A percentile compares a stretch with the other conserved stretches of the same genome.
Conservation (phyloP, 2,797 vertebrate species). For the Parambassis ranga region DNA sequence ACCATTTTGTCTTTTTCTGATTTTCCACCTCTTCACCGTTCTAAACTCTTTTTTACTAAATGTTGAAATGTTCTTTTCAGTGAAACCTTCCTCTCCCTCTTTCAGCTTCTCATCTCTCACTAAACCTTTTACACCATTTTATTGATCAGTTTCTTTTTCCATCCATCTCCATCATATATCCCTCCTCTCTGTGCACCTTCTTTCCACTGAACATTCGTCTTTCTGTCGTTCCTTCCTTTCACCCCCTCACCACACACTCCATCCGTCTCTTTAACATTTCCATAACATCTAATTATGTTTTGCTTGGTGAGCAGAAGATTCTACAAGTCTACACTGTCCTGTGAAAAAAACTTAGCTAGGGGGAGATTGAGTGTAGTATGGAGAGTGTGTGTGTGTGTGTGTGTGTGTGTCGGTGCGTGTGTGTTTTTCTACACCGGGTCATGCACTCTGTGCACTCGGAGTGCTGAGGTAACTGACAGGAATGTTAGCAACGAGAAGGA, state of each 20-base stretch:
- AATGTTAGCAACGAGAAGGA: slow-evolving; percentile 74
- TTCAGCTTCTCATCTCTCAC: neutral
- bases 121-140: too few species aligned
- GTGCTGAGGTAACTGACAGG: slow-evolving; percentile 61
- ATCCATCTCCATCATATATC: too few species aligned
- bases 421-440: slow-evolving; percentile 11
- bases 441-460: neutral
- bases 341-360: slow-evolving; percentile 20
- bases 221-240: neutral
- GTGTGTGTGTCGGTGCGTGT: slow-evolving; percentile 2
- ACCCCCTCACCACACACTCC: too few species aligned
- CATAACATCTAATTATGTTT: slow-evolving; percentile 15
- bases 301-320: slow-evolving; percentile 13
- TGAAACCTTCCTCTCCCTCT: too few species aligned
- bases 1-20: neutral
- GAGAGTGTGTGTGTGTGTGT: neutral
- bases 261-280: too few species aligned
- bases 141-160: too few species aligned
- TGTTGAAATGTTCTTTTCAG: neutral
- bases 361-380: neutral
- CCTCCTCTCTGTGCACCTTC: too few species aligned
- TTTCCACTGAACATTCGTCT: neutral
- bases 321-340: neutral
- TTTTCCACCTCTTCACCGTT: neutral
- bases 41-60: neutral